Base-by-base conservation (phyloP, 1,140 invertebrate genomes). In the Diuraphis noxia region DNA sequence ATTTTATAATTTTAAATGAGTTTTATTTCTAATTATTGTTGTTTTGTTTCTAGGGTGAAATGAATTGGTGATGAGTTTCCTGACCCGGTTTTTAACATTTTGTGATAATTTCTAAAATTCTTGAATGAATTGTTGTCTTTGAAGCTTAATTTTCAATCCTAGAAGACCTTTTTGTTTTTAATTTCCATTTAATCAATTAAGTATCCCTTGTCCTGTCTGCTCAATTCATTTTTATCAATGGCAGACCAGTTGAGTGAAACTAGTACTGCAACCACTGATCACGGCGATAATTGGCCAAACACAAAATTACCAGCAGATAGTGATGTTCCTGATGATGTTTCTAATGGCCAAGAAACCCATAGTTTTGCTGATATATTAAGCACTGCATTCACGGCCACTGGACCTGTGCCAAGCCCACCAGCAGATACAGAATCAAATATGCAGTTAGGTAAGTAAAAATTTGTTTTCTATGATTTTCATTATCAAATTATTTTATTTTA, bases 291-390 rank as follows among this genome's bases (percentile, higher is more conserved):
- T 46, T 91, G 89, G 89, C 36, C 89, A 91, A 91, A 38, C 52
- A 82, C 77, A 91, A 91, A 91, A 41, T 23, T 91, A 81, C 77
- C 89, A 36, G 56, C 89, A 81, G 89, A 91, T 82, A 49, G 25
- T 38, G 89, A 91, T 82, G 89, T 91, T 81, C 21, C 89, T 91
- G 72, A 91, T 91, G 46, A 91, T 49, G 89, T 91, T 82, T 82
- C 89, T 38, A 91, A 91, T 52, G 43, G 89, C 43, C 89, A 91
- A 81, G 89, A 91, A 81, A 91, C 89, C 52, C 89, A 52, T 91
- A 91, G 89, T 91, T 91, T 91, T 91, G 89, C 89, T 46, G 89
- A 91, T 91, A 81, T 91, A 79, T 49, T 91, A 82, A 91, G 89
- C 36, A 91, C 89, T 38, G 89, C 89, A 81, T 91, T 91, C 77